These are phyloP conservation scores for Nanorana parkeri DNA, from an alignment of 2,113 vertebrate species.

Conservation along the genomic window DNA sequence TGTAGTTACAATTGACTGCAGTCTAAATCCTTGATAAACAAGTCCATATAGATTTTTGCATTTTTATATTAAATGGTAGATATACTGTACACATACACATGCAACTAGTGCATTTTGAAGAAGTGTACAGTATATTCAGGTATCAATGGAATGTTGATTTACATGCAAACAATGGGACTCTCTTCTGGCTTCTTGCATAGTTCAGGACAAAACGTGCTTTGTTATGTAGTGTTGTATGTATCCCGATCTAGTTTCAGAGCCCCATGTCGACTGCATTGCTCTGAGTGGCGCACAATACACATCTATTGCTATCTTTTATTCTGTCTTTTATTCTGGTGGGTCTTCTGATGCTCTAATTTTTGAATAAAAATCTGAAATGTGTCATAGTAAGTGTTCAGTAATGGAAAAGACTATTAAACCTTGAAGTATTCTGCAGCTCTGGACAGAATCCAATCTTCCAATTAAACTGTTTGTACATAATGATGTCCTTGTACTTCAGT, in stretches of 20 bases:
- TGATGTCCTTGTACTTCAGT: slow-evolving; percentile 62
- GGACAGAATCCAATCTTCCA: slow-evolving; percentile 58
- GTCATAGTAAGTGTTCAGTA: slow-evolving; percentile 56
- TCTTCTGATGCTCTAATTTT: not conserved
- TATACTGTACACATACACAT: no score
- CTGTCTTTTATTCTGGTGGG: no score
- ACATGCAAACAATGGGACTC: slow-evolving; percentile 16
- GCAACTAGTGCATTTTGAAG: no score
- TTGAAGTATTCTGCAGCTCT: slow-evolving; percentile 61
- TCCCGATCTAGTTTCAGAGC: not conserved
- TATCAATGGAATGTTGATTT: slow-evolving; percentile 4
- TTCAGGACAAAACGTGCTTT: not conserved
- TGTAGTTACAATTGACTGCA: no score
- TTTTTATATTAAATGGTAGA: no score
- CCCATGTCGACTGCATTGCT: no score
- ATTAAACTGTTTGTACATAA: slow-evolving; percentile 62
- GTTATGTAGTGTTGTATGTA: not conserved
- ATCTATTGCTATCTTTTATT: no score
- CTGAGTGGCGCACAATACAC: no score
- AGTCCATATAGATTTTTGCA: no score
- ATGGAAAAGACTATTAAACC: slow-evolving; percentile 62
- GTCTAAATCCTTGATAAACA: no score
- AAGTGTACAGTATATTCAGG: slow-evolving; percentile 3
- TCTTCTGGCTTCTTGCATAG: not conserved
- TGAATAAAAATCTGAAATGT: slow-evolving; percentile 8